Percentiles rank a stretch among this genome's conserved stretches.
These are phyloP conservation scores for Cataglyphis albicans DNA, from an alignment of 2,888 invertebrate species.

Conservation along the genomic window DNA sequence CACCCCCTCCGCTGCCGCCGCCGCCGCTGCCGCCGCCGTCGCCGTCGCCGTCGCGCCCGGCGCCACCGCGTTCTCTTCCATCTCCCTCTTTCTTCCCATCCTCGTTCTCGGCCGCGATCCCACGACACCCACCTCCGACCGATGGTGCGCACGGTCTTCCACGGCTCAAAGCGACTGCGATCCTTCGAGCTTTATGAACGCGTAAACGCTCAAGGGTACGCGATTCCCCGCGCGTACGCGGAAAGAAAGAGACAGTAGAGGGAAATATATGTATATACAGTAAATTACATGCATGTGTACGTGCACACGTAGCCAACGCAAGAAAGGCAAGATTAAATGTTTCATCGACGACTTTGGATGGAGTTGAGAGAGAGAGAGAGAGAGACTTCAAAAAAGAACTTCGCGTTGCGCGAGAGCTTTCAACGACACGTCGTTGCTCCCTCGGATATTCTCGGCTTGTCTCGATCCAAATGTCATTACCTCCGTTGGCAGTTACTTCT, in stretches of 20 bases:
- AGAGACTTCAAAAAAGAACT: conserved; percentile 46
- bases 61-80: conserved; percentile 77
- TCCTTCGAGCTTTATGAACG: conserved; percentile 82
- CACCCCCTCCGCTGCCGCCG: conserved; percentile 72
- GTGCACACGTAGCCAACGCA: conserved; percentile 7
- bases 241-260: conserved; percentile 28
- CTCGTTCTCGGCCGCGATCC: conserved; percentile 65
- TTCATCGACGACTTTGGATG: conserved; percentile 63
- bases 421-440: conserved; percentile 55
- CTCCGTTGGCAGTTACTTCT: conserved; percentile 56
- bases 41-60: conserved; percentile 75
- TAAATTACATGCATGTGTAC: background rate
- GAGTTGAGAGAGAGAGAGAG: conserved; percentile 8
- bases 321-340: conserved; percentile 74
- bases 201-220: conserved; percentile 79
- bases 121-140: conserved; percentile 65
- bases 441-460: conserved; percentile 63
- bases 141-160: conserved; percentile 68
- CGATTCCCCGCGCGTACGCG: conserved; percentile 42
- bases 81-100: conserved; percentile 72
- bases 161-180: conserved; percentile 80
- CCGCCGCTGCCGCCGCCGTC: conserved; percentile 71
- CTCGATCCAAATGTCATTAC: conserved; percentile 74
- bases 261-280: conserved; percentile 8
- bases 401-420: conserved; percentile 65